Percentiles rank a stretch among this genome's conserved stretches.
phyloP scores from a whole-genome alignment of 2,888 invertebrate species.

The Ophion costatus region DNA sequence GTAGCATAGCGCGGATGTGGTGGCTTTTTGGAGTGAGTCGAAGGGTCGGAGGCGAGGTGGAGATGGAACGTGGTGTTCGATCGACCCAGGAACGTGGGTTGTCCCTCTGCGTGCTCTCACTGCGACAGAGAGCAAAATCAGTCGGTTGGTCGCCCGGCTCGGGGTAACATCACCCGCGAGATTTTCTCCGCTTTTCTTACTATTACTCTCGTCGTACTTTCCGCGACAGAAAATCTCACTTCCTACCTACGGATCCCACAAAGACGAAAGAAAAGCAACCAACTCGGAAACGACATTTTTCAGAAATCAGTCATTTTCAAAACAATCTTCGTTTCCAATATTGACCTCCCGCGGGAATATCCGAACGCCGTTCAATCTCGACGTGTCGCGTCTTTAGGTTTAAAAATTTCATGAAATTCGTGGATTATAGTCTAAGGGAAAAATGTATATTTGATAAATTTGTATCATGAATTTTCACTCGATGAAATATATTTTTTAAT shows the following conservation, averaged over 20 bases:
- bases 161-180: constrained; percentile 56
- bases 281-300: not conserved
- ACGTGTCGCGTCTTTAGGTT: not conserved
- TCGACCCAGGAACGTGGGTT: constrained; percentile 73
- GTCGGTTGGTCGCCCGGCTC: constrained; percentile 74
- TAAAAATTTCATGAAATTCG: not conserved
- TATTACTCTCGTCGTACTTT: constrained; percentile 33
- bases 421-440: not conserved
- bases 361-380: not conserved
- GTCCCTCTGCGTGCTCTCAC: constrained; percentile 73
- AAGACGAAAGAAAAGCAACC: not conserved
- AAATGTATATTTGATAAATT: constrained; percentile 4
- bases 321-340: no score
- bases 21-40: constrained; percentile 65
- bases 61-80: constrained; percentile 58
- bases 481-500: constrained; percentile 50
- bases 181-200: constrained; percentile 28
- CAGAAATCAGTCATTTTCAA: not conserved
- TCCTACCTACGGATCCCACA: not conserved
- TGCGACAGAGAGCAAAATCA: constrained; percentile 79
- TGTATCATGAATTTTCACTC: constrained; percentile 4
- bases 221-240: constrained; percentile 11
- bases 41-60: constrained; percentile 53
- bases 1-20: constrained; percentile 43
- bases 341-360: no score